A percentile compares a stretch with the other conserved stretches of the same genome.
These are phyloP conservation scores for Anguilla rostrata DNA, from an alignment of 2,113 vertebrate genomes.

Conservation along the genomic window DNA sequence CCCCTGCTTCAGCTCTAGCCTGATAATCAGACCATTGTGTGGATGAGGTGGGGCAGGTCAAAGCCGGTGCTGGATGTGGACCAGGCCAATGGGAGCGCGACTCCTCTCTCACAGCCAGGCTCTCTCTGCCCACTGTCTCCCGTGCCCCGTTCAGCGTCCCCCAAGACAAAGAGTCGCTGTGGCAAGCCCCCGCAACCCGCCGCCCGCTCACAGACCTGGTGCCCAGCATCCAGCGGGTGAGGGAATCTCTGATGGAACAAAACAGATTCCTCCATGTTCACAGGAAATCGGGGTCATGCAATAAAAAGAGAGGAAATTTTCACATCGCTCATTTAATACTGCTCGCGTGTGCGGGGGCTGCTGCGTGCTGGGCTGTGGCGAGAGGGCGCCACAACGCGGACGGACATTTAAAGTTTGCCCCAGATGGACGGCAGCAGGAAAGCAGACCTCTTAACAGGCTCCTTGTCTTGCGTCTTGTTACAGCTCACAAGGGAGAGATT, in stretches of 20 bases:
- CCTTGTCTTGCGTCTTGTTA: not conserved
- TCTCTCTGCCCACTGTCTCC: not conserved
- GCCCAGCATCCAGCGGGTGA: too few relatives aligned
- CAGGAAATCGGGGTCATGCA: not conserved
- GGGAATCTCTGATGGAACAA: not conserved
- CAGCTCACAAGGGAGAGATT: conserved; percentile 1
- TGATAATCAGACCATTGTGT: conserved; percentile 1
- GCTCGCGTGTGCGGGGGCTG: not conserved
- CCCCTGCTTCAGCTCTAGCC: not conserved
- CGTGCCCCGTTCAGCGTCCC: not conserved
- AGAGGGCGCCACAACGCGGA: not conserved
- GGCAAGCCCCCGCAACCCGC: not conserved
- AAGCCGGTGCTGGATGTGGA: not conserved
- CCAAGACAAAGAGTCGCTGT: conserved; percentile 2
- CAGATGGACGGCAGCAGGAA: not conserved
- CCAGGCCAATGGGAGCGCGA: conserved; percentile 13
- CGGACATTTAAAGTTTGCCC: not conserved
- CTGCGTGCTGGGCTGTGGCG: not conserved
- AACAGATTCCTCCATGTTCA: not conserved
- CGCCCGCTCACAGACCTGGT: not conserved
- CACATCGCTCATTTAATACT: too few relatives aligned
- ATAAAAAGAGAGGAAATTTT: not conserved
- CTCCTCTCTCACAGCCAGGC: not conserved
- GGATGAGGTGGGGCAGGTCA: not conserved
- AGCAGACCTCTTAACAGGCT: not conserved